Base-by-base conservation (phyloP, 2,888 invertebrate species). In the Alcis repandata region DNA sequence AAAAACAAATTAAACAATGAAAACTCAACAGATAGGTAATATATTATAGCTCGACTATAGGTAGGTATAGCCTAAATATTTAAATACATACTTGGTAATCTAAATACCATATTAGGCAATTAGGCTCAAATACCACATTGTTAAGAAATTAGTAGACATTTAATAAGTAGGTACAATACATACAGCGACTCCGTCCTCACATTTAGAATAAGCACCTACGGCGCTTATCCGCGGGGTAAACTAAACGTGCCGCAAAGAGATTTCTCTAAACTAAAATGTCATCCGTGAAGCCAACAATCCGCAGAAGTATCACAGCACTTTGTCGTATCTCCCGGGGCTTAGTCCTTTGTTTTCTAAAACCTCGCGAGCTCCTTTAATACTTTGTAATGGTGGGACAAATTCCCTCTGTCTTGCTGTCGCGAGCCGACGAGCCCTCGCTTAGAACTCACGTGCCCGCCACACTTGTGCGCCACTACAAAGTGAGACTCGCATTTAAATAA, bases 291-390 rank as follows among this genome's bases (percentile, higher is more conserved):
- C 81, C 82, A 81, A 82, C 84, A 86, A 84, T 86, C 83, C 83
- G 75, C 80, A 82, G 83, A 81, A 86, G 86, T 86, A 87, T 85
- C 85, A 85, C 79, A 86, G 79, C 84, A 89, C 88, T 90, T 89
- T 89, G 88, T 89, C 83, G 83, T 84, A 82, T 68, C 79, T 82
- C 84, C 80, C 75, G 84, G 74, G 86, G 86, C 85, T 88, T 85
- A 88, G 82, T 87, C 87, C 87, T 90, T 90, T 90, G 90, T 89
- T 89, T 86, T 86, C 77, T 83, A 84, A 86, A 87, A 85, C 81
- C 84, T 79, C 77, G 77, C 72, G 80, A 83, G 87, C 86, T 84
- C 83, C 86, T 88, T 86, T 90, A 88, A 88, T 88, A 87, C 84
- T 88, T 87, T 88, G 86, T 87, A 85, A 86, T 87, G 83, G 85